Percentiles rank a stretch among this genome's conserved stretches.
These are phyloP conservation scores for Antheraea pernyi DNA, from an alignment of 1,140 invertebrate genomes.

Conservation along the genomic window DNA sequence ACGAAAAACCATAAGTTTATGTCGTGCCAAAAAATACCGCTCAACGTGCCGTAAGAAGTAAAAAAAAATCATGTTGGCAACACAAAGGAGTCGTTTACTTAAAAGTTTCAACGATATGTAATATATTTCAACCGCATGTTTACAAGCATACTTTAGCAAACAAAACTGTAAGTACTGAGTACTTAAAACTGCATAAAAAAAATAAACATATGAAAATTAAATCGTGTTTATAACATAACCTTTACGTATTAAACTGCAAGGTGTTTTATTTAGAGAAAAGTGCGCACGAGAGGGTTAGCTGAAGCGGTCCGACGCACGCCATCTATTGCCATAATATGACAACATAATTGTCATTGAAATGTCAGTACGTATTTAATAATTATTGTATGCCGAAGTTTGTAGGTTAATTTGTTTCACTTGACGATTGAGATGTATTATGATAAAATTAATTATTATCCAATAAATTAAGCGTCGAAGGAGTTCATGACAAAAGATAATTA, in stretches of 20 bases:
- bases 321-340: conserved; percentile 34
- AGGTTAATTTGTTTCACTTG: neutral
- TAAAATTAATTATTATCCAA: neutral
- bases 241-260: neutral
- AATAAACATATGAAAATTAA: conserved; percentile 9
- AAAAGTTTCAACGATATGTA: no score
- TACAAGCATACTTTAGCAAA: no score
- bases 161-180: no score
- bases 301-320: neutral
- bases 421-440: neutral
- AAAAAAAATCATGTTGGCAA: no score
- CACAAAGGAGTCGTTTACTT: no score
- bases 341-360: conserved; percentile 32
- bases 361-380: conserved; percentile 14
- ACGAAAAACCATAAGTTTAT: no score
- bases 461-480: neutral
- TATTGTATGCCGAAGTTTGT: neutral
- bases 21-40: no score
- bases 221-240: neutral
- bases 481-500: no score
- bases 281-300: neutral
- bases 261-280: neutral
- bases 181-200: neutral
- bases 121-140: no score
- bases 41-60: no score